Evolutionary conservation across 2,888 invertebrate genomes (phyloP), one percentile per base, ranked within the genome.

Genomic region (Calliopum simillimum): DNA sequence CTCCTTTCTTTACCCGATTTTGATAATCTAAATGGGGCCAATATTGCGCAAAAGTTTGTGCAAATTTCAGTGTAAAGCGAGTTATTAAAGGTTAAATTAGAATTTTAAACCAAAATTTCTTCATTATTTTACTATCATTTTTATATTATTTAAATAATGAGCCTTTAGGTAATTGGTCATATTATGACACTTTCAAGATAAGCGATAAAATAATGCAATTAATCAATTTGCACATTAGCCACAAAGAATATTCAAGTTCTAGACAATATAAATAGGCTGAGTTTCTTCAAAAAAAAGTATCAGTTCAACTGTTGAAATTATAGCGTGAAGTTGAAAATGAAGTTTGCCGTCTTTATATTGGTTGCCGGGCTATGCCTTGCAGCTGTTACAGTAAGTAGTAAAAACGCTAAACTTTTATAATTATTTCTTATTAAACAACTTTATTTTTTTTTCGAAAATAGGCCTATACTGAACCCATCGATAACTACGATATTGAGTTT

Each of bases 291-390:
- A 12, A 19, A 13, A 19, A 51, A 51, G 3, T 13, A 21, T 19
- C 51, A 51, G 21, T 51, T 12, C 12, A 3, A 21, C n/a, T 16
- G 11, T 51, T 51, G 21, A 51, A 33, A 4, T 8, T 5, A 33
- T 55, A 13, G 4, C n/a, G 13, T 55, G 21, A 25, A 53, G 13
- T 46, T 64, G 11, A 70, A 68, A 16, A 71, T 74, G 73, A 74
- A 71, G 46, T 63, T 71, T 13, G 44, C 70, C 4, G 14, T 68
- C 6, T 53, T 73, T 65, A 58, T 55, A 1, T 44, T 73, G 19
- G 55, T 73, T 41, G 70, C 62, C 19, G 68, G 68, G 3, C 58
- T 70, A 3, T 68, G 71, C 49, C 58, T 71, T 16, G 68, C 68
- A 13, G 64, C 69, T 25, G 69, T 68, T 19, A 65, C 55, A 43